These are phyloP conservation scores for Caenorhabditis brenneri DNA, from an alignment of 1,140 invertebrate species.

Conservation along the genomic window DNA sequence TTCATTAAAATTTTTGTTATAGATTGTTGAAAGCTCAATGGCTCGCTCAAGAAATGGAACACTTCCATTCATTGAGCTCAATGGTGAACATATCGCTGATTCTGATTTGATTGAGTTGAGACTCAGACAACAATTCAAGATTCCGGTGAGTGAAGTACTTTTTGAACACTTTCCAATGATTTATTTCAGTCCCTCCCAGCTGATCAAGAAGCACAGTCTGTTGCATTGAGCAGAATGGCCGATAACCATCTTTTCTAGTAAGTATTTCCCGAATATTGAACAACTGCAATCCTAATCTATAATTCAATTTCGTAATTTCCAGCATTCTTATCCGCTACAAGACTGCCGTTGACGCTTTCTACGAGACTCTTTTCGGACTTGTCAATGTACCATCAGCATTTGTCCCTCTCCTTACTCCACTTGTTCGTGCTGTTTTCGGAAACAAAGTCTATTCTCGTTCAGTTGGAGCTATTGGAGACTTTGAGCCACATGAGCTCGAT, in stretches of 20 bases:
- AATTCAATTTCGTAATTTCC: background rate
- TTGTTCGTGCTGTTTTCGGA: constrained; percentile 10
- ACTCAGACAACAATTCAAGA: constrained; percentile 73
- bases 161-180: background rate
- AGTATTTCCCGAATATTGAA: too few species aligned
- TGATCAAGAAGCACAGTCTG: constrained; percentile 19
- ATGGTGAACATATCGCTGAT: constrained; percentile 88
- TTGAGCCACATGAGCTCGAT: background rate
- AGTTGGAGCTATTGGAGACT: constrained; percentile 26
- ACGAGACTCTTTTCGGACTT: background rate
- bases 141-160: constrained; percentile 11
- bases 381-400: background rate
- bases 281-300: too few species aligned
- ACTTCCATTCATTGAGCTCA: constrained; percentile 88
- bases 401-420: background rate
- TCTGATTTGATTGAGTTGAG: constrained; percentile 72
- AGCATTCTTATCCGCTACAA: constrained; percentile 10
- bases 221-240: constrained; percentile 19
- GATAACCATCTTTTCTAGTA: constrained; percentile 29
- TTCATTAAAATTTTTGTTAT: background rate
- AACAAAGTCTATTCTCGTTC: background rate
- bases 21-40: constrained; percentile 3
- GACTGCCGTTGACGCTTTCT: background rate
- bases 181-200: background rate
- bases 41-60: constrained; percentile 83